A percentile compares a stretch with the other conserved stretches of the same genome.
Conservation (phyloP, 2,797 vertebrate species). For the Chelon auratus region DNA sequence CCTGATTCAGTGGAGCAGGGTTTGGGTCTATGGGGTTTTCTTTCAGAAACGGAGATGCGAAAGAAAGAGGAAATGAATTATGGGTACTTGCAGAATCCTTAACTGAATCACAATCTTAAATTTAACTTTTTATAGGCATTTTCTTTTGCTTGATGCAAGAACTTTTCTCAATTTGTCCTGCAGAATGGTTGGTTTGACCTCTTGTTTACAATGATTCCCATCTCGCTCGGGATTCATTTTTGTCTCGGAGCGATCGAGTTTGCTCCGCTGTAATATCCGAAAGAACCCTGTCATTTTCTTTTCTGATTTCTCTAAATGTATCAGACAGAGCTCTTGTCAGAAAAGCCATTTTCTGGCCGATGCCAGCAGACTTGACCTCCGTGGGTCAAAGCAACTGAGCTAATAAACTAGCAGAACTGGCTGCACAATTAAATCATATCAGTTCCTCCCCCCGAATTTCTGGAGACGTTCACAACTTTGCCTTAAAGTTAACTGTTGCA, state of each 20-base stretch:
- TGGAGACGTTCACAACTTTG: too few relatives aligned
- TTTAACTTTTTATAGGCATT: background rate
- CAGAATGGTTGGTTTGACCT: constrained; percentile 11
- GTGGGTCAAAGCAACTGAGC: background rate
- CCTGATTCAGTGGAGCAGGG: constrained; percentile 16
- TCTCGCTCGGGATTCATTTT: constrained; percentile 36
- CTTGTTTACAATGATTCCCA: constrained; percentile 31
- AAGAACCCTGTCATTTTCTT: constrained; percentile 8
- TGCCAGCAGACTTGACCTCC: background rate
- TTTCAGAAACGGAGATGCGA: background rate
- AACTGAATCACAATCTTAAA: background rate
- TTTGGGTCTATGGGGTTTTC: constrained; percentile 15
- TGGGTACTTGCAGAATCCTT: background rate
- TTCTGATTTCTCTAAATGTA: constrained; percentile 20
- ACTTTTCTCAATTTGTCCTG: constrained; percentile 19
- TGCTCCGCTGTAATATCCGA: constrained; percentile 13
- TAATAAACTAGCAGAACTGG: too few relatives aligned
- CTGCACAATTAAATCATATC: too few relatives aligned
- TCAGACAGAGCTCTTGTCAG: constrained; percentile 7
- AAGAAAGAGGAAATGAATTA: background rate
- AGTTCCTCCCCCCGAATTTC: too few relatives aligned
- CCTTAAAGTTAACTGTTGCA: background rate
- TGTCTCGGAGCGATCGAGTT: constrained; percentile 48
- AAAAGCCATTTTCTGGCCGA: background rate
- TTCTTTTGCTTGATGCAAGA: constrained; percentile 7